phyloP scores from a whole-genome alignment of 1,140 invertebrate genomes.

The Neotoxoptera formosana region DNA sequence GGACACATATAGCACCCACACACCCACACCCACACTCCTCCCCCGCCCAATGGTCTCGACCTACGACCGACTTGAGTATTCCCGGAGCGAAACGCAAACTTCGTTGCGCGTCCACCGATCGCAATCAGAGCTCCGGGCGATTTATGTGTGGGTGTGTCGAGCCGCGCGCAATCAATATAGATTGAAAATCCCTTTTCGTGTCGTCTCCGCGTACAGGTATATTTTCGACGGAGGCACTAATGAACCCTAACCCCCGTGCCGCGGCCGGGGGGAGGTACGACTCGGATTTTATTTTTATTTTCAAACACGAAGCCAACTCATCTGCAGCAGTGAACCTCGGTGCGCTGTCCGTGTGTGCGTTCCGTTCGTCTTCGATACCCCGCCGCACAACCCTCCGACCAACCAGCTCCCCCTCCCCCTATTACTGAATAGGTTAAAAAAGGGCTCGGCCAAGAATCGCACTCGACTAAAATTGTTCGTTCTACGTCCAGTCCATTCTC shows the following conservation, averaged over 20 bases:
- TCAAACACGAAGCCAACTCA: background rate
- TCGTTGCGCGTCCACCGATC: constrained; percentile 21
- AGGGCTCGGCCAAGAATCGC: background rate
- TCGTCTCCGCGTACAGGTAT: constrained; percentile 20
- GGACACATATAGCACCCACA: background rate
- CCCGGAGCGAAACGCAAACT: constrained; percentile 34
- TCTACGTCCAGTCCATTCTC: background rate
- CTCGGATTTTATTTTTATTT: constrained; percentile 7
- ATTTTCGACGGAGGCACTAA: constrained; percentile 1
- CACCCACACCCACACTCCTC: too few relatives aligned
- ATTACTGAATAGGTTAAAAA: background rate
- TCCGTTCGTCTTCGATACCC: background rate
- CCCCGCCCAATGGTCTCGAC: background rate
- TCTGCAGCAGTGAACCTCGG: background rate
- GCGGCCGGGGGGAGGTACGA: background rate
- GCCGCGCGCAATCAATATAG: constrained; percentile 43
- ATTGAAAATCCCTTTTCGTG: constrained; percentile 13
- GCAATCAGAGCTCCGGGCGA: constrained; percentile 44
- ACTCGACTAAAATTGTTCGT: background rate
- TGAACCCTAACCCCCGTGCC: background rate
- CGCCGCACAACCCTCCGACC: background rate
- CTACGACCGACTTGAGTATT: constrained; percentile 33
- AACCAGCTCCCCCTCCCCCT: too few relatives aligned
- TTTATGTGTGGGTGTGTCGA: constrained; percentile 26
- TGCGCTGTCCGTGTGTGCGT: background rate